Percentiles rank a stretch among this genome's conserved stretches.
phyloP scores from a whole-genome alignment of 2,888 invertebrate genomes.

The Campaea margaritaria region DNA sequence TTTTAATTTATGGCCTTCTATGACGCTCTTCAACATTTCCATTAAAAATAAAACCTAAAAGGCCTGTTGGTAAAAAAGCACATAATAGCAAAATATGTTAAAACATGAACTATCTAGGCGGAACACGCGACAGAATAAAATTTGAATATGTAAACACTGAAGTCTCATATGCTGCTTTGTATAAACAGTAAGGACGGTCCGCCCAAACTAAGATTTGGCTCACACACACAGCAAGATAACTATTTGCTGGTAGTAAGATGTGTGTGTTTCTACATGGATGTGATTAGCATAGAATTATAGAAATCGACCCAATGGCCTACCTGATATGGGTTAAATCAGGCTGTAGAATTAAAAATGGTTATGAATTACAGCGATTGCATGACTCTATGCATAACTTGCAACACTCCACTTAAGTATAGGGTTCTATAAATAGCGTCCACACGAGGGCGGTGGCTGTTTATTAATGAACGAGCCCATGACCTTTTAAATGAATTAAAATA shows the following conservation, averaged over 20 bases:
- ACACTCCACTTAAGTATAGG: too few species aligned
- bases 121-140: slow-evolving; percentile 23
- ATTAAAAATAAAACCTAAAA: neutral
- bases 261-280: neutral
- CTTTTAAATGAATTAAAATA: too few species aligned
- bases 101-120: slow-evolving; percentile 20
- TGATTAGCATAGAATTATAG: neutral
- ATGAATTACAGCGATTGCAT: too few species aligned
- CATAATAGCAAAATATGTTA: slow-evolving; percentile 8
- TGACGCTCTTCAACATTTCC: neutral
- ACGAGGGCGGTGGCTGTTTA: too few species aligned
- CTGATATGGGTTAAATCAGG: too few species aligned
- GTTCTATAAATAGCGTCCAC: too few species aligned
- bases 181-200: slow-evolving; percentile 3
- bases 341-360: too few species aligned
- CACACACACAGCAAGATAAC: neutral
- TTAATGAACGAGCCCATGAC: too few species aligned
- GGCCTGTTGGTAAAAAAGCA: neutral
- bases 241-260: neutral
- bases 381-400: too few species aligned
- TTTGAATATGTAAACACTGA: slow-evolving; percentile 30
- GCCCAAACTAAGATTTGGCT: neutral
- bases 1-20: too few species aligned
- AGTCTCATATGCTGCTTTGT: neutral
- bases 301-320: too few species aligned